Conservation (phyloP, 2,113 vertebrate genomes). For the Heteronetta atricapilla region DNA sequence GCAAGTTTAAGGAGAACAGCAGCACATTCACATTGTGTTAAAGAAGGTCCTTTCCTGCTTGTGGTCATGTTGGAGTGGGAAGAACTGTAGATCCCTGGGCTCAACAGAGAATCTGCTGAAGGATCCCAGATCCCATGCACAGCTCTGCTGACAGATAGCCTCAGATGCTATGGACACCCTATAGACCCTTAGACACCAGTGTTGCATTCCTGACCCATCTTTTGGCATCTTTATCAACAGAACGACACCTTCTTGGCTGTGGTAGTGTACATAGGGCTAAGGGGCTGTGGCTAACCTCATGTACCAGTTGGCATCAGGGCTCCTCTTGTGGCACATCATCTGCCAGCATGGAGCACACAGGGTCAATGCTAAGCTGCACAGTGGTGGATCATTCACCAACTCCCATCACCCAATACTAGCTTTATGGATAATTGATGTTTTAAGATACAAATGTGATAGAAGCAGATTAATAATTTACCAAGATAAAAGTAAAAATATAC, state of each 20-base stretch:
- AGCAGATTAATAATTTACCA: neutral
- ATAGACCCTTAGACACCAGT: neutral
- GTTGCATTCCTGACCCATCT: neutral
- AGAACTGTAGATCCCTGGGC: neutral
- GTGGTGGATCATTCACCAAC: neutral
- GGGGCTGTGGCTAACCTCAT: neutral
- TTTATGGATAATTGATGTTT: neutral
- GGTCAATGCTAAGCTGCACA: neutral
- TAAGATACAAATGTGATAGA: neutral
- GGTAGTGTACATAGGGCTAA: neutral
- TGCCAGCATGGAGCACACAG: fast-evolving
- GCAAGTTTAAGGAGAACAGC: neutral
- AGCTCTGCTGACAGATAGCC: neutral
- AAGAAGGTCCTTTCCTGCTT: neutral
- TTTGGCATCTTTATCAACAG: neutral
- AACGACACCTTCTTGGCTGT: neutral
- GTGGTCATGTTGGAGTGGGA: neutral
- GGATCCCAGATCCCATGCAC: neutral
- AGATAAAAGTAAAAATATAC: neutral
- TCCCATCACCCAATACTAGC: neutral
- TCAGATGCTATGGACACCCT: neutral
- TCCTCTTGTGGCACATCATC: neutral
- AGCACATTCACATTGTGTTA: neutral
- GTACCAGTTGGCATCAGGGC: neutral
- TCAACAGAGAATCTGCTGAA: neutral